phyloP scores from a whole-genome alignment of 2,797 vertebrate genomes.

The Rhinatrema bivittatum region DNA sequence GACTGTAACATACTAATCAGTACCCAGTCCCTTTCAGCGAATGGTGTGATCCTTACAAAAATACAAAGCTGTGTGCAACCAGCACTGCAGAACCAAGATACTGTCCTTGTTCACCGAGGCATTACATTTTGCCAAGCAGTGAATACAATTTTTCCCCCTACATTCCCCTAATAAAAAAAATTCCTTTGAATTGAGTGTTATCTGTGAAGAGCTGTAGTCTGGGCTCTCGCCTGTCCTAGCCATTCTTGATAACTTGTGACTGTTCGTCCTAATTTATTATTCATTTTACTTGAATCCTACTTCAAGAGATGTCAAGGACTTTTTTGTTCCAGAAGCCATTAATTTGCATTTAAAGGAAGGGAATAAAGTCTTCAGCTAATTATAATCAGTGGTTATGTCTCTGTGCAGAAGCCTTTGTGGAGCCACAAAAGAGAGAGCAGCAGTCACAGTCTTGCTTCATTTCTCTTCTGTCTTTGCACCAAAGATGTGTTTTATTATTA shows the following conservation, averaged over 20 bases:
- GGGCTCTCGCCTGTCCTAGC: conserved; percentile 8
- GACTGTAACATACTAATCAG: too few relatives aligned
- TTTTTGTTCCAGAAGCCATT: conserved; percentile 23
- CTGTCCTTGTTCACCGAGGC: neutral
- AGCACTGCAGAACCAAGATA: neutral
- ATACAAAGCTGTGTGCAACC: neutral
- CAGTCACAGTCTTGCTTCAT: neutral
- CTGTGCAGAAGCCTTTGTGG: conserved; percentile 1
- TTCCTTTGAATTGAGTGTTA: conserved; percentile 9
- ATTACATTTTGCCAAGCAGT: neutral
- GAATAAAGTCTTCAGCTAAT: conserved; percentile 27
- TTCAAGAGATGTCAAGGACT: conserved; percentile 30
- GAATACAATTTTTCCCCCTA: conserved; percentile 1
- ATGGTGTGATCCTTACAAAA: too few relatives aligned
- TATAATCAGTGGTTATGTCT: conserved; percentile 25
- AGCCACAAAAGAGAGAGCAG: conserved; percentile 11
- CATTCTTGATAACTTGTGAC: conserved; percentile 20
- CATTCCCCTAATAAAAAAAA: neutral
- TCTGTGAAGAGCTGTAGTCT: conserved; percentile 1
- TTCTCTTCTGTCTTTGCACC: conserved; percentile 11
- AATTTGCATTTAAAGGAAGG: conserved; percentile 32
- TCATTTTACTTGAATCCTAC: conserved; percentile 26
- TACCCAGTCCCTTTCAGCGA: too few relatives aligned
- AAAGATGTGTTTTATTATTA: conserved; percentile 5
- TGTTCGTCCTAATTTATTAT: conserved; percentile 22